A percentile compares a stretch with the other conserved stretches of the same genome.
Conservation (phyloP, 1,140 invertebrate species). For the Apis florea region DNA sequence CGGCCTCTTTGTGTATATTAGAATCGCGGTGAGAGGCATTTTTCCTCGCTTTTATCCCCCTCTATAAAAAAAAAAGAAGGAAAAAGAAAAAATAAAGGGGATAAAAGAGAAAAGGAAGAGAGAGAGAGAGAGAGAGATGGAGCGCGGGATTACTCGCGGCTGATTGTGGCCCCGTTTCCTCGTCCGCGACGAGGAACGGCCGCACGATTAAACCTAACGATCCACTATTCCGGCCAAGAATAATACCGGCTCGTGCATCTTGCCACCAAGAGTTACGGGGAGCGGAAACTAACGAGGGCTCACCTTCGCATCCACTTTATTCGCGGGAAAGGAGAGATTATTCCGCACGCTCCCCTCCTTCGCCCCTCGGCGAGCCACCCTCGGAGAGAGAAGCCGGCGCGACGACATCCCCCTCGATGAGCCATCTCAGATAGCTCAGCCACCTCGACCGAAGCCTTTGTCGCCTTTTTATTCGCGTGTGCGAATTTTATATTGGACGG, state of each 20-base stretch:
- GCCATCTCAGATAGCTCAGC: slow-evolving; percentile 34
- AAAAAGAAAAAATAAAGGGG: not conserved
- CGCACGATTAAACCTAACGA: slow-evolving; percentile 48
- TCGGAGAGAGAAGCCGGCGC: too few relatives aligned
- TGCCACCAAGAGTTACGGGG: slow-evolving; percentile 30
- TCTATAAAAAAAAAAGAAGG: not conserved
- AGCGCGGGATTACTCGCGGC: slow-evolving; percentile 42
- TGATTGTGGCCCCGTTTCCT: slow-evolving; percentile 29
- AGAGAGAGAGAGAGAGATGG: not conserved
- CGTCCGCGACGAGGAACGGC: slow-evolving; percentile 39
- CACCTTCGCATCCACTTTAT: slow-evolving; percentile 42
- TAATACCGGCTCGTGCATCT: slow-evolving; percentile 39
- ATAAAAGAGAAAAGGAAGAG: not conserved
- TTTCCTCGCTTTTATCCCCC: slow-evolving; percentile 31
- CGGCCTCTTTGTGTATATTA: slow-evolving; percentile 38
- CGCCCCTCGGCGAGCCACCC: too few relatives aligned
- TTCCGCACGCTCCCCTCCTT: slow-evolving; percentile 12
- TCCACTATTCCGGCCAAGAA: slow-evolving; percentile 43
- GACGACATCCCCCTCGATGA: not conserved
- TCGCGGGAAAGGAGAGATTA: slow-evolving; percentile 41
- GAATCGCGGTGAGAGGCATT: slow-evolving; percentile 19
- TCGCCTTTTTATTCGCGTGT: slow-evolving; percentile 14
- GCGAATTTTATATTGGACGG: slow-evolving; percentile 40
- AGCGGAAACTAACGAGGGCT: slow-evolving; percentile 43
- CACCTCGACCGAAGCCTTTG: slow-evolving; percentile 2